Conservation (phyloP, 2,113 vertebrate species). For the Symphodus melops region DNA sequence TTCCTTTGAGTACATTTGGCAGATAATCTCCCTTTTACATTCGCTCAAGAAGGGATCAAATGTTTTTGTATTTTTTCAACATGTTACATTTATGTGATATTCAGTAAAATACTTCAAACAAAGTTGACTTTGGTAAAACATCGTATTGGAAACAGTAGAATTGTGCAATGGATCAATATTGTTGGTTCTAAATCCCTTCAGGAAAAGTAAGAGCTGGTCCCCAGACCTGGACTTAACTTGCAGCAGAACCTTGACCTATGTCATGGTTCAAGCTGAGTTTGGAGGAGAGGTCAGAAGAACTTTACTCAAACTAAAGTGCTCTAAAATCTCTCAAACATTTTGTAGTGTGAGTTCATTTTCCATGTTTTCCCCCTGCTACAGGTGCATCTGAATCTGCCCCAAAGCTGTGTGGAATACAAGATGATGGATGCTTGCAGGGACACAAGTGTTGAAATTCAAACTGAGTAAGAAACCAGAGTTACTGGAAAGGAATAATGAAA, state of each 20-base stretch:
- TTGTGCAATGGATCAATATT: no score
- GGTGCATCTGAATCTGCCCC: not conserved
- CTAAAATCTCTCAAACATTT: not conserved
- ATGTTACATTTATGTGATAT: no score
- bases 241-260: not conserved
- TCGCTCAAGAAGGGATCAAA: no score
- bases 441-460: not conserved
- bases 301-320: not conserved
- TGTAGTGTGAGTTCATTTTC: not conserved
- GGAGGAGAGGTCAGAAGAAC: slow-evolving; percentile 23
- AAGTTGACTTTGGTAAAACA: no score
- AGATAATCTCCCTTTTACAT: no score
- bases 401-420: not conserved
- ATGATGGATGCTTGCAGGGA: not conserved
- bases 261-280: not conserved
- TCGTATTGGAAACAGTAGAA: no score
- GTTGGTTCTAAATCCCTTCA: not conserved
- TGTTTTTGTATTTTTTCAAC: no score
- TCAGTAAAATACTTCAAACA: no score
- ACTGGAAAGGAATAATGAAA: no score
- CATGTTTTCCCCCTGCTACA: not conserved
- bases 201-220: not conserved
- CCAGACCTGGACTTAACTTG: not conserved
- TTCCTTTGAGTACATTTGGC: no score
- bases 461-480: not conserved